Evolutionary conservation across 2,888 invertebrate genomes (phyloP), one percentile per base, ranked within the genome.

Genomic region (Syritta pipiens): DNA sequence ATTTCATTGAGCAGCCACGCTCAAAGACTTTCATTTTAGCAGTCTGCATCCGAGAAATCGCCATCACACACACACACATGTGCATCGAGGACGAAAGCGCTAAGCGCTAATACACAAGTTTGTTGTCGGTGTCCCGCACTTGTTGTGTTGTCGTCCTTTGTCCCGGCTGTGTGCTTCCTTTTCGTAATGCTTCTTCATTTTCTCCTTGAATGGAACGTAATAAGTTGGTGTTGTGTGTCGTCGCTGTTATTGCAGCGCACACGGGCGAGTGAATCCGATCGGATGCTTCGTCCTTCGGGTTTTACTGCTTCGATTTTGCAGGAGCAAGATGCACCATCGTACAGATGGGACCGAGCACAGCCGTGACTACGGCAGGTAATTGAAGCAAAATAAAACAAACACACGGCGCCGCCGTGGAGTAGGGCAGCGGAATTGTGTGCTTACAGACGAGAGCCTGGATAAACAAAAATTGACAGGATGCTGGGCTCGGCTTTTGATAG

Each of bases 41-140:
- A 65, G 26, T 67, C 6, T 51, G 28, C 49, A 30, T 37, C 53
- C 37, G n/a, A 68, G n/a, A n/a, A 60, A 60, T 57, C 40, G 53
- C 74, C 48, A 19, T 10, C 22, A 55, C 60, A 62, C 44, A 12
- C 1, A 22, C 10, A 30, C 55, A 44, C 22, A 42, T 42, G 55
- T 59, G 22, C 42, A 57, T 32, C 17, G 35, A 6, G 7, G 46
- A 48, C 37, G 22, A n/a, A n/a, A n/a, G n/a, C n/a, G n/a, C n/a
- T n/a, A n/a, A n/a, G n/a, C n/a, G n/a, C 17, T 24, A 20, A 44
- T 32, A 9, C 22, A 22, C 22, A 69, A 60, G 14, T 44, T 51
- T 63, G 20, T 37, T 20, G 12, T 28, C n/a, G 26, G 24, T 28
- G 10, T 40, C 17, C 46, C 68, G 44, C 24, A 14, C 42, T 60